Conservation (phyloP, 2,113 vertebrate genomes). For the Heterotilapia buettikoferi region DNA sequence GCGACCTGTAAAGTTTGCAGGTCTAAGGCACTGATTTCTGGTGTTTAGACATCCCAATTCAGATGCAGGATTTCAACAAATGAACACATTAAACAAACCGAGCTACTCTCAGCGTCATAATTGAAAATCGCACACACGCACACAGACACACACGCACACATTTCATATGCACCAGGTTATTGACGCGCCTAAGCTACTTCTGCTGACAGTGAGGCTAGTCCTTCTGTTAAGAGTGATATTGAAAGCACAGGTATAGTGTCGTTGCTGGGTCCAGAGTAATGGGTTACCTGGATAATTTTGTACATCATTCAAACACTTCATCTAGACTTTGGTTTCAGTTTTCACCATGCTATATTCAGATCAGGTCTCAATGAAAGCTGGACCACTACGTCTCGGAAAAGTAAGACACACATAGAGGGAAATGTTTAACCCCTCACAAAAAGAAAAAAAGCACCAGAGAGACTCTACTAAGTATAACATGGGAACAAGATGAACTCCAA, state of each 20-base stretch:
- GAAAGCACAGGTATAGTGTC: conserved; percentile 76
- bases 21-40: conserved; percentile 75
- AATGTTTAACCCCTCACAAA: neutral
- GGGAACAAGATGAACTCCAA: conserved; percentile 24
- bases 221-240: conserved; percentile 62
- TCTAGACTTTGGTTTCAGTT: conserved; percentile 73
- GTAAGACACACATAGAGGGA: neutral
- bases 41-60: conserved; percentile 45
- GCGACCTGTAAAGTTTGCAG: conserved; percentile 39
- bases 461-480: conserved; percentile 38
- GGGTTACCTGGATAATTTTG: conserved; percentile 66
- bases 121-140: neutral
- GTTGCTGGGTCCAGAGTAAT: conserved; percentile 81
- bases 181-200: conserved; percentile 58
- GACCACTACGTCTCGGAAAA: neutral
- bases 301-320: conserved; percentile 66
- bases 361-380: conserved; percentile 23
- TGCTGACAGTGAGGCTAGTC: conserved; percentile 67
- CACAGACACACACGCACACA: neutral
- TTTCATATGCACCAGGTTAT: conserved; percentile 42
- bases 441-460: conserved; percentile 33
- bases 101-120: conserved; percentile 29
- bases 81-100: conserved; percentile 35
- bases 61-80: conserved; percentile 46
- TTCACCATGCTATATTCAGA: conserved; percentile 43